phyloP scores from a whole-genome alignment of 2,797 vertebrate genomes.

The Leptodon cayanensis region DNA sequence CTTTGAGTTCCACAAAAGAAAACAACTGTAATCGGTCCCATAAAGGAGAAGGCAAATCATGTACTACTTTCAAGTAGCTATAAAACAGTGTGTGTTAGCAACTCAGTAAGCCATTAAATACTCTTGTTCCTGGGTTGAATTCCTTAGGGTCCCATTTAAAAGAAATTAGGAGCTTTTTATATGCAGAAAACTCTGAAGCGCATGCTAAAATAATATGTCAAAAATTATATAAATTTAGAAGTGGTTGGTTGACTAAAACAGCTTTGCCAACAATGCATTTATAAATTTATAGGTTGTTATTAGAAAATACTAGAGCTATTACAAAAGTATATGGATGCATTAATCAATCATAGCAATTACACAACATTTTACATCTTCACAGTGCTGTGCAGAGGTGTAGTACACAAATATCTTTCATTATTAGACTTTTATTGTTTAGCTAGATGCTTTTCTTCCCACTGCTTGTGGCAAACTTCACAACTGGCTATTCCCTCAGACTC shows the following conservation, averaged over 20 bases:
- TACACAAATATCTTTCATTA: not conserved
- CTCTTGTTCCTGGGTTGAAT: not conserved
- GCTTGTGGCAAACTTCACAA: not conserved
- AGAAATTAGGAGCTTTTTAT: constrained; percentile 23
- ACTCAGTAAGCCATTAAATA: constrained; percentile 5
- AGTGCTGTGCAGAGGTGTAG: not conserved
- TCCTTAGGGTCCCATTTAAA: constrained; percentile 6
- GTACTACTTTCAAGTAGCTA: not conserved
- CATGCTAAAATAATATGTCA: not conserved
- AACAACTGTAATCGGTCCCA: not conserved
- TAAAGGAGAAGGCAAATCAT: not conserved
- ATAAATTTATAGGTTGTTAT: not conserved
- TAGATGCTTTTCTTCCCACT: not conserved
- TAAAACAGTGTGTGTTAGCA: not conserved
- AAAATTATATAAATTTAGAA: not conserved
- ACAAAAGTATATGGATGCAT: not conserved
- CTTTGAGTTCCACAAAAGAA: not conserved
- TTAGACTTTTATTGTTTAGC: not conserved
- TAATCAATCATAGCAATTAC: constrained; percentile 9
- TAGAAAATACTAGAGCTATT: not conserved
- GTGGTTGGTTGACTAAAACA: not conserved
- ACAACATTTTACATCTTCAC: not conserved
- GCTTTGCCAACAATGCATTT: not conserved
- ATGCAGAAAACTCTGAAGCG: not conserved
- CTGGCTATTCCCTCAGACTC: not conserved